These are phyloP conservation scores for Oreamnos americanus DNA, from an alignment of 2,113 vertebrate species.

Conservation along the genomic window DNA sequence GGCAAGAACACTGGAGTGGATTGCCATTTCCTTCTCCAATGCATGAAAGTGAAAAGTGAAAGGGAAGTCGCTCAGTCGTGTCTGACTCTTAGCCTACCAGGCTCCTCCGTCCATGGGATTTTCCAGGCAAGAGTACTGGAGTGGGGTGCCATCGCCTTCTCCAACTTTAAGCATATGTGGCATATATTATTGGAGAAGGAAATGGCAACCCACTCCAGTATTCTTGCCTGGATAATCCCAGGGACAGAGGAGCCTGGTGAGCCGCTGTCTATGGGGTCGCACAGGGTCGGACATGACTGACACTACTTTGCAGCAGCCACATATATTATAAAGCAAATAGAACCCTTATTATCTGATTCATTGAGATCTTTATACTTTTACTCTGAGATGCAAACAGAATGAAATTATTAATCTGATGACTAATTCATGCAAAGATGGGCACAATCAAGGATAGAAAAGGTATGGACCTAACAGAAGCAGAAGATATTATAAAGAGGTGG, in stretches of 20 bases:
- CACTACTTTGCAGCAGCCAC: neutral
- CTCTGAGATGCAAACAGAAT: neutral
- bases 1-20: no score
- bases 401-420: neutral
- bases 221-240: neutral
- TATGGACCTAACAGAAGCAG: neutral
- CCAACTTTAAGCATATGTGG: neutral
- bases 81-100: no score
- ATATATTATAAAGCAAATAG: neutral
- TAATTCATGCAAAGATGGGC: neutral
- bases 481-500: neutral
- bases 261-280: neutral
- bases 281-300: neutral
- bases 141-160: no score
- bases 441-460: neutral
- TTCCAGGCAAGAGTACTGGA: no score
- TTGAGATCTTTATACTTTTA: neutral
- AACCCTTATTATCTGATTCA: neutral
- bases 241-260: neutral
- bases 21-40: no score
- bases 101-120: no score
- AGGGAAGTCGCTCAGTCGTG: no score
- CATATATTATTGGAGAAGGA: neutral
- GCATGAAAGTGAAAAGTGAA: no score
- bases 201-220: neutral